Percentiles rank a stretch among this genome's conserved stretches.
Conservation (phyloP, 2,797 vertebrate genomes). For the Natrix natrix region DNA sequence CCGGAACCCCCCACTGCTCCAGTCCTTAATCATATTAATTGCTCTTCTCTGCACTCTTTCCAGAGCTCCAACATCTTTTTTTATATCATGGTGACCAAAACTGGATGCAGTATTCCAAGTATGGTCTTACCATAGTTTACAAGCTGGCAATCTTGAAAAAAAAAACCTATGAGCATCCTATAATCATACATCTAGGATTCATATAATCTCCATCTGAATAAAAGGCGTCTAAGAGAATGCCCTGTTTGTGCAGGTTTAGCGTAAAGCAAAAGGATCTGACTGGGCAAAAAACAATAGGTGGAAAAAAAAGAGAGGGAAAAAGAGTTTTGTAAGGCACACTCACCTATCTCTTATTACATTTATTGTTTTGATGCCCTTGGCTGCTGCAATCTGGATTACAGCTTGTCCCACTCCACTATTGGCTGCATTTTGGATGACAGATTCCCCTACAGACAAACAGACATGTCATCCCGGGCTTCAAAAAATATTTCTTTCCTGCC, state of each 20-base stretch:
- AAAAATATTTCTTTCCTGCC: neutral
- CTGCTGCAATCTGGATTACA: conserved; percentile 91
- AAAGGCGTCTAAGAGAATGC: neutral
- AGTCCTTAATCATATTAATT: neutral
- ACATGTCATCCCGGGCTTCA: conserved; percentile 4
- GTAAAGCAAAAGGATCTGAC: neutral
- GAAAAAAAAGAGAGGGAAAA: too few relatives aligned
- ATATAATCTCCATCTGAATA: neutral
- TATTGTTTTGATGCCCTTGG: conserved; percentile 85
- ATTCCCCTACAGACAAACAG: conserved; percentile 78
- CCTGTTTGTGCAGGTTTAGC: neutral
- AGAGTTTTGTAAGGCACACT: neutral
- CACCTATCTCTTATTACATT: conserved; percentile 92
- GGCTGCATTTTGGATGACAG: conserved; percentile 92
- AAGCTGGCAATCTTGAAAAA: neutral
- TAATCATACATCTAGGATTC: neutral
- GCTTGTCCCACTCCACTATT: conserved; percentile 97
- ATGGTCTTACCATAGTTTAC: neutral
- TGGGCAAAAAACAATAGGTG: neutral
- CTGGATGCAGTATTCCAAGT: neutral
- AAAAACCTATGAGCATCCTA: neutral
- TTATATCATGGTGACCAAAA: neutral
- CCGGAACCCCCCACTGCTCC: neutral
- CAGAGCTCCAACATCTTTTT: neutral
- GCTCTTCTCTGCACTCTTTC: neutral